Base-by-base conservation (phyloP, 1,140 invertebrate species). In the Mercenaria mercenaria region DNA sequence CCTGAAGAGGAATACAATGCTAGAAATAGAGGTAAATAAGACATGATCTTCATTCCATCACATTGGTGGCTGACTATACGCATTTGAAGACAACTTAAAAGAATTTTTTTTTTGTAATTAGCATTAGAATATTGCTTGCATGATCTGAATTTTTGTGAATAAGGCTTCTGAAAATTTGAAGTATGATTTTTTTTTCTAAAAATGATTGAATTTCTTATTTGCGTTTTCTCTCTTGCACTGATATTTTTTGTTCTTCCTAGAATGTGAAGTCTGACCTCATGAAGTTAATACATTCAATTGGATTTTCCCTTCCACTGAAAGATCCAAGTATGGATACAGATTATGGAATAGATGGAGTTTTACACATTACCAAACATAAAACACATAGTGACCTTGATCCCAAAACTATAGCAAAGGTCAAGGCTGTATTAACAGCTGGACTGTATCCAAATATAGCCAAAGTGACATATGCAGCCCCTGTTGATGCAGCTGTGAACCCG, bases 1-100 rank as follows among this genome's bases (percentile, higher is more conserved):
- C 69, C 72, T 95, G 29, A 95, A 94, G 81, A 92, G 93, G 50
- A 94, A 93, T 43, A 93, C 93, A 20, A 83, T 95, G 4, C 34
- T 95, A 1, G 95, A 95, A 85, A 95, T 95, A 84, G 94, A 95
- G 92, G 95, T 95, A 89, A 39, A 32, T 88, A n/a, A n/a, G n/a
- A n/a, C n/a, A n/a, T n/a, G n/a, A 1, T 43, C 61, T 64, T 82
- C 23, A 59, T 72, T 50, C 10, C 47, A 10, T 52, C 29, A n/a
- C 1, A 8, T 91, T 8, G 76, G 52, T 59, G 47, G 47, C 20
- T 20, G 47, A 50, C 47, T 50, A n/a, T n/a, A n/a, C n/a, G n/a
- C n/a, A n/a, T n/a, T n/a, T n/a, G n/a, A n/a, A n/a, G n/a, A n/a
- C n/a, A n/a, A n/a, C n/a, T n/a, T n/a, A n/a, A n/a, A n/a, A n/a